Base-by-base conservation (phyloP, 2,113 vertebrate species). In the Corapipo altera region DNA sequence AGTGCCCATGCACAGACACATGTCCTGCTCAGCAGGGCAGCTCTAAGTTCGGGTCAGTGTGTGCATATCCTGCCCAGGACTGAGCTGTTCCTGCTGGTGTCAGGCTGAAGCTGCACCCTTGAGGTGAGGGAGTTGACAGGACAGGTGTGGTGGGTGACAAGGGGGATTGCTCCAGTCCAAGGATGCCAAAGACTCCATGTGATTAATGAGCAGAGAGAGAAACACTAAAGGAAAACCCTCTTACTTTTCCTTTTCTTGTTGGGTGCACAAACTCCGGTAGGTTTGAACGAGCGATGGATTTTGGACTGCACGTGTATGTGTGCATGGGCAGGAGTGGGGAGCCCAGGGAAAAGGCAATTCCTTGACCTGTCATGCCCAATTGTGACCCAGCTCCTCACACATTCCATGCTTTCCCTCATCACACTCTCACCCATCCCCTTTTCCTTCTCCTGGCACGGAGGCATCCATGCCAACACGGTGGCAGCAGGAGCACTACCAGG, bases 41-140 rank as follows among this genome's bases (percentile, higher is more conserved):
- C 0, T 1, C 26, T 4, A 3, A 4, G 6, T 16, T 46, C 9
- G 0, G 32, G 7, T 22, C 0, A 0, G 15, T 18, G 18, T 35
- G 46, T 15, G 4, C 0, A 0, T 22, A 8, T 8, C 55, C 76
- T 74, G 72, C 39, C 2, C 0, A 4, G 35, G 21, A 17, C 22
- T 1, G 15, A 33, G 59, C 49, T 11, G 5, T 16, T 75, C 28
- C 59, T 14, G 26, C 52, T 14, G 23, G 8, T 11, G 52, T 37
- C 1, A 1, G 39, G 71, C 33, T 52, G 76, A 7, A 4, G 11
- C 52, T 19, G 30, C 2, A 1, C 70, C n/a, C 48, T 75, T 43
- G 37, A 5, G 12, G 43, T 0, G 8, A 41, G 41, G 39, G 11
- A 65, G 9, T 46, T 0, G 3, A 23, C 43, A 12, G 22, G 32